phyloP scores from a whole-genome alignment of 2,113 vertebrate species.

The Acinonyx jubatus region DNA sequence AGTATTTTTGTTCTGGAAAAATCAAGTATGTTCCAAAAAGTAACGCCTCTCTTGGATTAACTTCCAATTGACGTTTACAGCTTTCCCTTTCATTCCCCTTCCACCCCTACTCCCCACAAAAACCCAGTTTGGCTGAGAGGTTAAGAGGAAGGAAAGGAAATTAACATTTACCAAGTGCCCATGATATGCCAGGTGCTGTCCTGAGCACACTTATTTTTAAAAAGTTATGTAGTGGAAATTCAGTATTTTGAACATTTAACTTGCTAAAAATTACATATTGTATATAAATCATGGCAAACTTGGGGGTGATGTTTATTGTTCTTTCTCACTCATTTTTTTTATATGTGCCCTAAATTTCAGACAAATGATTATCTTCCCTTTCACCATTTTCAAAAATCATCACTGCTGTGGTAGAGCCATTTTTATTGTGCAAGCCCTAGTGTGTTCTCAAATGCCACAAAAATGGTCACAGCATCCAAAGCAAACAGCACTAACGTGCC shows the following conservation, averaged over 20 bases:
- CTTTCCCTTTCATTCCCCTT: conserved; percentile 37
- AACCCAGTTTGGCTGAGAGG: not conserved
- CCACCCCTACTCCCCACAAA: not conserved
- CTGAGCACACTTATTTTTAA: not conserved
- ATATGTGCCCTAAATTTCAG: not conserved
- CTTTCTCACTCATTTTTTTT: not conserved
- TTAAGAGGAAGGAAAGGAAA: conserved; percentile 55
- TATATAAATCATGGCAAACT: conserved; percentile 33
- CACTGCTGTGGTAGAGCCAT: not conserved
- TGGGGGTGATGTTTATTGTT: not conserved
- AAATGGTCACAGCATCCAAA: conserved; percentile 58
- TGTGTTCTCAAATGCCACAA: conserved; percentile 32
- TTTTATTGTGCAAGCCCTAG: conserved; percentile 40
- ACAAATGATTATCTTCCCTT: not conserved
- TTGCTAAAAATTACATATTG: conserved; percentile 21
- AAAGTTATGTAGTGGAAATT: conserved; percentile 30
- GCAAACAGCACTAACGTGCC: conserved; percentile 39
- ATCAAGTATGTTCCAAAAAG: conserved; percentile 61
- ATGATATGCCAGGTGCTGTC: not conserved
- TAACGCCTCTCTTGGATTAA: conserved; percentile 56
- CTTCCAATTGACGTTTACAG: conserved; percentile 26
- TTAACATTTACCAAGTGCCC: conserved; percentile 20
- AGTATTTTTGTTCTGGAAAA: conserved; percentile 69
- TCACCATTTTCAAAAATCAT: not conserved
- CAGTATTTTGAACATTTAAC: conserved; percentile 41